A percentile compares a stretch with the other conserved stretches of the same genome.
These are phyloP conservation scores for Drosophila kuntzei DNA, from an alignment of 2,888 invertebrate genomes.

Conservation along the genomic window DNA sequence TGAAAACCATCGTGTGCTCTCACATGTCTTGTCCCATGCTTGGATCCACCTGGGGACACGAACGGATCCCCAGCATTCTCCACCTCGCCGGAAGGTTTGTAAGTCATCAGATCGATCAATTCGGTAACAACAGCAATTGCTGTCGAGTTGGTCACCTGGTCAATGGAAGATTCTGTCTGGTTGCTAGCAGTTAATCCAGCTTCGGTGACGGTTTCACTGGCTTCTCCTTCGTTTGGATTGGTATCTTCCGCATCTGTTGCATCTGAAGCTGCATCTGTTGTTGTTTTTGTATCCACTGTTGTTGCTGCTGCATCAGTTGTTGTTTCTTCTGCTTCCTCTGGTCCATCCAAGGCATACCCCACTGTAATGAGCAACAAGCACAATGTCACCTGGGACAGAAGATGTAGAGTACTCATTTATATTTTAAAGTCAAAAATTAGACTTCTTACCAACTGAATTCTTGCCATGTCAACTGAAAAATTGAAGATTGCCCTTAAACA, in stretches of 20 bases:
- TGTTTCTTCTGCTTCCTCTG: neutral
- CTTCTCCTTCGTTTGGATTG: too few relatives aligned
- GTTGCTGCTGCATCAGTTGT: neutral
- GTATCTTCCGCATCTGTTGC: neutral
- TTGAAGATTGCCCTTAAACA: slow-evolving; percentile 1
- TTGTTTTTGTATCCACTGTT: too few relatives aligned
- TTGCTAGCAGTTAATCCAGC: neutral
- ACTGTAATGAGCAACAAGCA: slow-evolving; percentile 16
- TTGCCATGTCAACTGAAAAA: slow-evolving; percentile 27
- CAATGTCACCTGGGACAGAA: slow-evolving; percentile 18
- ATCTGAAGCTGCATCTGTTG: neutral
- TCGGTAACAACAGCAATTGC: slow-evolving; percentile 1
- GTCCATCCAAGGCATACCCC: neutral
- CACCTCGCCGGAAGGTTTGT: neutral
- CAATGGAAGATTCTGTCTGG: neutral
- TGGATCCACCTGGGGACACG: slow-evolving; percentile 11
- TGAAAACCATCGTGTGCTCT: slow-evolving; percentile 63
- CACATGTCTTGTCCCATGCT: slow-evolving; percentile 25
- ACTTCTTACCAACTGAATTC: slow-evolving; percentile 26
- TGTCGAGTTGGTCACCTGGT: neutral
- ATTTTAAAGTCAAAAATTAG: neutral
- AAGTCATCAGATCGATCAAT: slow-evolving; percentile 32
- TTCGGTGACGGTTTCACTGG: neutral
- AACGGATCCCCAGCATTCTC: slow-evolving; percentile 40
- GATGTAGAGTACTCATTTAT: neutral